Base-by-base conservation (phyloP, 2,888 invertebrate genomes). In the Lathronympha strigana region DNA sequence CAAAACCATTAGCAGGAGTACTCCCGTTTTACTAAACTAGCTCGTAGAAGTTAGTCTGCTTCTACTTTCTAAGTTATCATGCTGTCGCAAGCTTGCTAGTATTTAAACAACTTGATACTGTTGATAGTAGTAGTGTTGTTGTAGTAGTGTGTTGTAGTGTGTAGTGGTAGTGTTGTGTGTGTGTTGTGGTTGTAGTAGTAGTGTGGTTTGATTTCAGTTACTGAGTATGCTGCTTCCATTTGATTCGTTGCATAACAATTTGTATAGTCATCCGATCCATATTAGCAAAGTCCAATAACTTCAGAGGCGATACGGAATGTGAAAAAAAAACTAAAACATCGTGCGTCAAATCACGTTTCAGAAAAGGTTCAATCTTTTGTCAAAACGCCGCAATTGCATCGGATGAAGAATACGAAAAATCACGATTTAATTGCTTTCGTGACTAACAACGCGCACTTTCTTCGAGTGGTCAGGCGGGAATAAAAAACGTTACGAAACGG, bases 341-440 rank as follows among this genome's bases (percentile, higher is more conserved):
- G 77, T 79, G 76, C 69, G 67, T 69, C 66, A 71, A 78, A 75
- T 80, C 81, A 81, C 81, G 81, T 78, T 76, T 63, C 58, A 71
- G 69, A 54, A 54, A 61, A 61, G 40, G 60, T 54, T 54, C 69
- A 70, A 72, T 67, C 71, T 70, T 72, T 72, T 75, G 71, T 72
- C 68, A 67, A 74, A 74, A 72, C 74, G 68, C 68, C 68, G 72
- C 71, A 68, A 70, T 71, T 68, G 60, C 31, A 54, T 49, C n/a
- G 47, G 53, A 66, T 69, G 67, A 74, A 80, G 74, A 76, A 72
- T 74, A 76, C 67, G 78, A 73, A 77, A 80, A 78, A 80, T 75
- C 79, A 77, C 76, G 76, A 77, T 77, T 74, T 77, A 80, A 82
- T 84, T 81, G 78, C 74, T 74, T 79, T 82, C 82, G 83, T 84